Evolutionary conservation across 1,140 invertebrate genomes (phyloP).

Genomic region (Brachionus paranguensis): DNA sequence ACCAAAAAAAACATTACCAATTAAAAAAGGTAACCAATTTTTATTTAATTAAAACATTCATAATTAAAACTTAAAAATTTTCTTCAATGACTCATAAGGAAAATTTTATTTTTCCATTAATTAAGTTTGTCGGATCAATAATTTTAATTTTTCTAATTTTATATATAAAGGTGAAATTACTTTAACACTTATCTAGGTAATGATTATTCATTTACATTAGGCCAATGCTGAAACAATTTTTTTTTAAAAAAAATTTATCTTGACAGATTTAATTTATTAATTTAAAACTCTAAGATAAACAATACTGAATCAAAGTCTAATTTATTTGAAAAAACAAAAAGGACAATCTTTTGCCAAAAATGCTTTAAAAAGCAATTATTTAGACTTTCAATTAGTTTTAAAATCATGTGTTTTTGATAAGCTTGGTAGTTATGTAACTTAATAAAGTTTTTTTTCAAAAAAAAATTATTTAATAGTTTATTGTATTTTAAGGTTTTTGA

Average conservation of each 20-base stretch:
- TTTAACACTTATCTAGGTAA: too few species aligned
- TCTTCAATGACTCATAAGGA: too few species aligned
- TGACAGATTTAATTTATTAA: background rate
- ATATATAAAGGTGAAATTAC: background rate
- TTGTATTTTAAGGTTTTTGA: slow-evolving; percentile 49
- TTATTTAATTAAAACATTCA: too few species aligned
- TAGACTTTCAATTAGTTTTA: background rate
- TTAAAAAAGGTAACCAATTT: too few species aligned
- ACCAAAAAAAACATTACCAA: too few species aligned
- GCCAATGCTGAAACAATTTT: too few species aligned
- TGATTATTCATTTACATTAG: too few species aligned
- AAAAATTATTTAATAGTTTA: background rate
- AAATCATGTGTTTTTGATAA: background rate
- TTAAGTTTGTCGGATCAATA: slow-evolving; percentile 43
- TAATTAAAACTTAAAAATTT: too few species aligned
- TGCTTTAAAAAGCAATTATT: background rate
- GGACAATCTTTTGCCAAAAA: too few species aligned
- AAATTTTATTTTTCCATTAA: too few species aligned
- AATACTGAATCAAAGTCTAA: slow-evolving; percentile 60
- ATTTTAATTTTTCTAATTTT: background rate
- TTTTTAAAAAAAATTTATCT: too few species aligned
- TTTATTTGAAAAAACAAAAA: background rate
- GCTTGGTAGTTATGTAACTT: background rate
- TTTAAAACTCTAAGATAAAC: background rate
- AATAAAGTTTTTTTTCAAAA: background rate